Evolutionary conservation across 37 sponge, comb jelly and placozoan genomes (phyloP), one percentile per base, ranked within the genome.

Genomic region (Mnemiopsis leidyi): DNA sequence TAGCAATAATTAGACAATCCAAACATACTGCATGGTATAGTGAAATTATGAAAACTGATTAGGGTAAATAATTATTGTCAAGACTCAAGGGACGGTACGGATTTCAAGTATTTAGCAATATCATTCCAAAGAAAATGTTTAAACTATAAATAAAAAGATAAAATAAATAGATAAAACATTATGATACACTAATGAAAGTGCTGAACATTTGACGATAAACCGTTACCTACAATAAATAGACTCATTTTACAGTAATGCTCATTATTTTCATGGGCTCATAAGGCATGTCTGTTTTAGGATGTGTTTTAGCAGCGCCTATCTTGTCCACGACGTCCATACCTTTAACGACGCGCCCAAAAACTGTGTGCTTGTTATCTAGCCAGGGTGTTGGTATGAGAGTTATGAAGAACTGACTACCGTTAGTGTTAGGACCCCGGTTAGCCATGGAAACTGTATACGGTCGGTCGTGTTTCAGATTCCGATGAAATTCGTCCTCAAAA

Each of bases 321-420:
- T 94, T 94, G 69, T 97, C 95, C 32, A 93, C 94, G 20, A 96
- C 97, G n/a, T 98, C 97, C 98, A 98, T 98, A 23, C 98, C 98
- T 48, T 94, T 94, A 5, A 83, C 93, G 28, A 98, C 97, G 1
- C 97, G 92, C 33, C 98, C 98, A 96, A 98, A 98, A 26, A 98
- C 94, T 13, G 98, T 98, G 77, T 98, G 98, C 68, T 98, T 98
- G 94, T 95, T 97, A 69, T 98, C 98, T 69, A 98, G 82, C 98
- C 98, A 98, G 0, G 98, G 97, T 0, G 97, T 96, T 16, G 97
- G 95, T 0, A 96, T 95, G 0, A 98, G 95, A 37, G 97, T 98
- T 93, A 98, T 95, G 93, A 98, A 98, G 93, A 98, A 98, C 93
- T 98, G 98, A 23, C 97, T 96, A 39, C 97, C 98, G 93, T 98